A percentile compares a stretch with the other conserved stretches of the same genome.
phyloP scores from a whole-genome alignment of 2,888 invertebrate species.

The Diarsia mendica region DNA sequence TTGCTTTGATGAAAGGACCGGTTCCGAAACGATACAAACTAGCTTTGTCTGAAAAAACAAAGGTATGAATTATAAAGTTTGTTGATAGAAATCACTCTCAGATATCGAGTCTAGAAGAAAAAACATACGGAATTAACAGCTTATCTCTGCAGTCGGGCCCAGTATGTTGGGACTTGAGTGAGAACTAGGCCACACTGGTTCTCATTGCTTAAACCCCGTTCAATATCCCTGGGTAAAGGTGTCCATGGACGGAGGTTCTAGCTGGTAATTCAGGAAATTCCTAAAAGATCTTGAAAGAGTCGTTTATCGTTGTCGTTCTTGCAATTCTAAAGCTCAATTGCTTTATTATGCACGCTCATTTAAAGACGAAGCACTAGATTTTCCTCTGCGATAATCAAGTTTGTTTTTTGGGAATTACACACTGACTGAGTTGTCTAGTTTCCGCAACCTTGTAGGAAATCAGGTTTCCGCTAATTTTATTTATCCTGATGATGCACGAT shows the following conservation, averaged over 20 bases:
- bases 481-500: background rate
- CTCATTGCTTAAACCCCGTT: constrained; percentile 18
- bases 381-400: constrained; percentile 29
- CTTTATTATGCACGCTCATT: constrained; percentile 26
- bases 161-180: constrained; percentile 25
- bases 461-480: constrained; percentile 16
- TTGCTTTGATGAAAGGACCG: constrained; percentile 17
- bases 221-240: constrained; percentile 3
- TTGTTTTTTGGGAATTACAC: constrained; percentile 27
- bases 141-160: constrained; percentile 17
- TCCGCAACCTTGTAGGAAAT: constrained; percentile 37
- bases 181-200: constrained; percentile 53
- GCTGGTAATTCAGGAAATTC: background rate
- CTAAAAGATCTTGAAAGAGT: background rate
- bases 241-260: background rate
- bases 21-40: constrained; percentile 7
- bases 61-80: background rate
- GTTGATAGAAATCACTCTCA: constrained; percentile 3
- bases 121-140: constrained; percentile 27
- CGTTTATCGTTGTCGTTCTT: constrained; percentile 7
- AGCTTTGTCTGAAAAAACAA: background rate
- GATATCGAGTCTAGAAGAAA: constrained; percentile 5
- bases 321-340: background rate
- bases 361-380: constrained; percentile 27
- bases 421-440: constrained; percentile 12